phyloP scores from a whole-genome alignment of 2,113 vertebrate genomes.

The Rana temporaria region DNA sequence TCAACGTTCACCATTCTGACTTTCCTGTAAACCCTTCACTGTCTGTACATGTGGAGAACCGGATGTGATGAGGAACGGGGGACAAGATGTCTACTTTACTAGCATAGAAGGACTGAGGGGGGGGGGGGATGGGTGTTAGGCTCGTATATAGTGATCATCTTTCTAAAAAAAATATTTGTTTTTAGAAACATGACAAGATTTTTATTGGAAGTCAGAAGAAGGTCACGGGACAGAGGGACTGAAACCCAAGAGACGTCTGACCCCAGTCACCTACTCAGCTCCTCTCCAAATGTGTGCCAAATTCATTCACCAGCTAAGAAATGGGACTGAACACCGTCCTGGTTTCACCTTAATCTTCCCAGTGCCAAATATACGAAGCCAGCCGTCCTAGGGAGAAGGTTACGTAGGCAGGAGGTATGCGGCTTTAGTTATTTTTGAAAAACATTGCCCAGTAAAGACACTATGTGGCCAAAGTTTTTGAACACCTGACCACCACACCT shows the following conservation, averaged over 20 bases:
- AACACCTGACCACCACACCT: too few relatives aligned
- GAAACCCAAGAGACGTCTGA: neutral
- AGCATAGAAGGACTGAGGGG: neutral
- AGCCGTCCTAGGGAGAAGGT: constrained; percentile 2
- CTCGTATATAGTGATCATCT: neutral
- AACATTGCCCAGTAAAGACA: neutral
- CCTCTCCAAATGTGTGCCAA: constrained; percentile 37
- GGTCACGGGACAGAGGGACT: neutral
- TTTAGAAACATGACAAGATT: neutral
- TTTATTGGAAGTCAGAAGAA: neutral
- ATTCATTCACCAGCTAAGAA: constrained; percentile 31
- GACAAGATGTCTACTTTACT: constrained; percentile 27
- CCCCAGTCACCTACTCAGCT: neutral
- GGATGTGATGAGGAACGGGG: neutral
- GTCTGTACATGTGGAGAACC: neutral
- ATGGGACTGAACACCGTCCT: neutral
- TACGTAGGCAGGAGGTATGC: neutral
- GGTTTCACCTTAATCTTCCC: constrained; percentile 29
- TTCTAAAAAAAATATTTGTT: neutral
- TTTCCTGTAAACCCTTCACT: constrained; percentile 6
- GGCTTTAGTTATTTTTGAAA: neutral
- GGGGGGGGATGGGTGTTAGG: neutral
- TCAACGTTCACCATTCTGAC: neutral
- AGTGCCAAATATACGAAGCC: constrained; percentile 37
- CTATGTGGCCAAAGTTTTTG: too few relatives aligned